Evolutionary conservation across 1,140 invertebrate genomes (phyloP).

Genomic region (Zeugodacus cucurbitae): DNA sequence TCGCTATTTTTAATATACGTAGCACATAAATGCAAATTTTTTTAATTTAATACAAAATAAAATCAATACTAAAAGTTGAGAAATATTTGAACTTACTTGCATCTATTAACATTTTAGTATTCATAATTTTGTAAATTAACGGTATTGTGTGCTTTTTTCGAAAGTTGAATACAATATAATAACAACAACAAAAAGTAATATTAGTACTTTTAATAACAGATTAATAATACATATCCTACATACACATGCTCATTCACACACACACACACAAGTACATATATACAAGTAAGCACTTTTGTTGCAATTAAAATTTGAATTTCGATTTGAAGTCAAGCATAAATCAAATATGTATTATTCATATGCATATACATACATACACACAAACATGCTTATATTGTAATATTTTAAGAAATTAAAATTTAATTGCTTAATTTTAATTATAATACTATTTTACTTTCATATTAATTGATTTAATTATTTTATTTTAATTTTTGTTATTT

Average conservation of each 20-base stretch:
- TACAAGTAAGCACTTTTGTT: not conserved
- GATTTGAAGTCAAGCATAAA: not conserved
- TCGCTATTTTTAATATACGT: not conserved
- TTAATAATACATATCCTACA: not conserved
- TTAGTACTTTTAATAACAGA: not conserved
- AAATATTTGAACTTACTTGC: not conserved
- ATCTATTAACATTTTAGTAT: too few species aligned
- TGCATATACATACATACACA: not conserved
- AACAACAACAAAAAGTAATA: too few species aligned
- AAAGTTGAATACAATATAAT: too few species aligned
- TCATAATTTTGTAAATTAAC: too few species aligned
- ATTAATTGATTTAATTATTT: not conserved
- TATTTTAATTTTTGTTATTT: constrained; percentile 24
- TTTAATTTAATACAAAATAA: not conserved
- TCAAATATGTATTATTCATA: not conserved
- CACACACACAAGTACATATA: not conserved
- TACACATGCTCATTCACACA: not conserved
- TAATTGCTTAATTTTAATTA: not conserved
- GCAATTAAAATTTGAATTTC: not conserved
- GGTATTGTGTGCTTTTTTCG: too few species aligned
- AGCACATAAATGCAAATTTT: not conserved
- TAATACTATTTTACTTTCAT: not conserved
- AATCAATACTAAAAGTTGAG: not conserved
- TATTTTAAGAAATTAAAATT: not conserved
- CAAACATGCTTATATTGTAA: not conserved